These are phyloP conservation scores for Odontomyia ornata DNA, from an alignment of 2,888 invertebrate genomes.

Conservation along the genomic window DNA sequence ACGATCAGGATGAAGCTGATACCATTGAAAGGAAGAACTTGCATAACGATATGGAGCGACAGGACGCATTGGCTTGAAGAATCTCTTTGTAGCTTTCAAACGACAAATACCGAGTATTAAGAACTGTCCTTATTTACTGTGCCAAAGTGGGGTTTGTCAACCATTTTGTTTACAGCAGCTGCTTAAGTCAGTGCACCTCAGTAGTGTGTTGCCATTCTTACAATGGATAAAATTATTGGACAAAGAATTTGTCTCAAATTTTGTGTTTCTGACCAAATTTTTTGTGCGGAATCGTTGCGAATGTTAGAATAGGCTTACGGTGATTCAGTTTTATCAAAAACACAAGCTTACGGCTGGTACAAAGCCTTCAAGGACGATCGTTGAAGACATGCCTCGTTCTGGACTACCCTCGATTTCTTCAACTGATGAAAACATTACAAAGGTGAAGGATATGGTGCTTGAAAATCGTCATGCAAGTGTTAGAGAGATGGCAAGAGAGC, in stretches of 20 bases:
- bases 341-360: too few relatives aligned
- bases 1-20: too few relatives aligned
- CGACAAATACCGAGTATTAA: too few relatives aligned
- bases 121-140: neutral
- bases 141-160: neutral
- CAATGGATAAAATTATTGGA: neutral
- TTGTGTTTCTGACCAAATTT: neutral
- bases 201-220: neutral
- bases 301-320: too few relatives aligned
- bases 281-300: neutral
- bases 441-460: neutral
- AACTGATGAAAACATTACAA: conserved; percentile 1
- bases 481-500: neutral
- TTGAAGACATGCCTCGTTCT: conserved; percentile 18
- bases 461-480: conserved; percentile 9
- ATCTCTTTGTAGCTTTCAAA: too few relatives aligned
- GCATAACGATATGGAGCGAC: too few relatives aligned
- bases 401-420: neutral
- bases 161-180: neutral
- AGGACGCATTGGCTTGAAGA: too few relatives aligned
- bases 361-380: too few relatives aligned
- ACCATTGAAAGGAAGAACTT: too few relatives aligned
- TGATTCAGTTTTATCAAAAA: too few relatives aligned
- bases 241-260: neutral
- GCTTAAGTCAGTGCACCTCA: neutral